phyloP scores from a whole-genome alignment of 2,888 invertebrate genomes.

The Strigamia crassipes region DNA sequence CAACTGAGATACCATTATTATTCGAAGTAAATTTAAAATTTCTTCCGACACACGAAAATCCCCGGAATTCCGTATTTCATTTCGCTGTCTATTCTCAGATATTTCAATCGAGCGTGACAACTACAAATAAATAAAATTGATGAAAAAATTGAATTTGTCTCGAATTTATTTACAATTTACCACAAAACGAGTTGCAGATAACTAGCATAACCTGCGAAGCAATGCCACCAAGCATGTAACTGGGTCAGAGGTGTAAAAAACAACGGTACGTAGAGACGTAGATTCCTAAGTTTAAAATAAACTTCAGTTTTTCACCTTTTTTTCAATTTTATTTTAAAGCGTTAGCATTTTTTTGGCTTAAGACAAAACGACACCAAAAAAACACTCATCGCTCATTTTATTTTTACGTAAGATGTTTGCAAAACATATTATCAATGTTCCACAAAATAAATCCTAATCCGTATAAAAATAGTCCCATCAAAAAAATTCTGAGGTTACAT shows the following conservation, averaged over 20 bases:
- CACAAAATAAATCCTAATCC: slow-evolving; percentile 60
- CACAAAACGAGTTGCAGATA: slow-evolving; percentile 58
- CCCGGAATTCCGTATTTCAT: not conserved
- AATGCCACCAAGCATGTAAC: slow-evolving; percentile 63
- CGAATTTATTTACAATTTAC: slow-evolving; percentile 48
- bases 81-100: not conserved
- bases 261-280: slow-evolving; percentile 53
- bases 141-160: not conserved
- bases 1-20: not conserved
- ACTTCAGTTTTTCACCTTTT: not conserved
- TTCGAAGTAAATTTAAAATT: not conserved
- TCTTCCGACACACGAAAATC: not conserved
- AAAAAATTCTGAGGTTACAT: slow-evolving; percentile 52
- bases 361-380: not conserved
- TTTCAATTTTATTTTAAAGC: not conserved
- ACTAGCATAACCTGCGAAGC: slow-evolving; percentile 60
- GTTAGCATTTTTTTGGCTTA: too few relatives aligned
- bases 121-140: not conserved
- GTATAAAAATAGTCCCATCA: slow-evolving; percentile 55
- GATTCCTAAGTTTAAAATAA: slow-evolving; percentile 36
- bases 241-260: slow-evolving; percentile 57
- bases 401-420: slow-evolving; percentile 56
- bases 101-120: not conserved
- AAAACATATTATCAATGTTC: slow-evolving; percentile 61
- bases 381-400: not conserved